Conservation (phyloP, 2,888 invertebrate genomes). For the Eustalomyia histrio region DNA sequence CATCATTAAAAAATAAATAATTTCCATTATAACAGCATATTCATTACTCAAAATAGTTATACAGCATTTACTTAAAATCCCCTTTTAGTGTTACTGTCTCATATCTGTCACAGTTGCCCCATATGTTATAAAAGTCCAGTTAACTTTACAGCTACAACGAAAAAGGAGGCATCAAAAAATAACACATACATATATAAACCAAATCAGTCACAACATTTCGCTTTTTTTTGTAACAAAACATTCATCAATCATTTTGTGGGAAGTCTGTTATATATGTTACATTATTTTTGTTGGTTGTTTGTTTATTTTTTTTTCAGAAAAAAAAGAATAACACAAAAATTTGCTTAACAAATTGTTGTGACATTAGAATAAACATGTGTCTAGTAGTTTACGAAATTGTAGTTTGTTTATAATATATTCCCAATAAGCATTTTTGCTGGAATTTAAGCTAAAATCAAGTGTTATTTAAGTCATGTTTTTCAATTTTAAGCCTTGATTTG, state of each 20-base stretch:
- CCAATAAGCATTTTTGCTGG: too few relatives aligned
- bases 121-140: conserved; percentile 13
- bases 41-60: too few relatives aligned
- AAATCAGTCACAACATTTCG: conserved; percentile 16
- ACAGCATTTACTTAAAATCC: too few relatives aligned
- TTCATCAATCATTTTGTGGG: conserved; percentile 51
- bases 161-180: conserved; percentile 22
- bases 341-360: conserved; percentile 42
- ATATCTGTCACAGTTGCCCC: conserved; percentile 37
- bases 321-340: conserved; percentile 23
- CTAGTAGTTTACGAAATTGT: not conserved
- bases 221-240: conserved; percentile 19
- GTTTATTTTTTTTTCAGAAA: not conserved
- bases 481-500: too few relatives aligned
- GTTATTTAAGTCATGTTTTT: too few relatives aligned
- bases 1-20: too few relatives aligned
- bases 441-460: too few relatives aligned
- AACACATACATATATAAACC: conserved; percentile 25
- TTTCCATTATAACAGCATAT: too few relatives aligned
- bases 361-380: conserved; percentile 4
- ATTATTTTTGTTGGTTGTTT: not conserved
- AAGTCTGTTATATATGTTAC: not conserved
- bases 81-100: conserved; percentile 32
- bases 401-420: not conserved
- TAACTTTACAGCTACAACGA: not conserved